A percentile compares a stretch with the other conserved stretches of the same genome.
Conservation (phyloP, 2,888 invertebrate genomes). For the Drosophila birchii region DNA sequence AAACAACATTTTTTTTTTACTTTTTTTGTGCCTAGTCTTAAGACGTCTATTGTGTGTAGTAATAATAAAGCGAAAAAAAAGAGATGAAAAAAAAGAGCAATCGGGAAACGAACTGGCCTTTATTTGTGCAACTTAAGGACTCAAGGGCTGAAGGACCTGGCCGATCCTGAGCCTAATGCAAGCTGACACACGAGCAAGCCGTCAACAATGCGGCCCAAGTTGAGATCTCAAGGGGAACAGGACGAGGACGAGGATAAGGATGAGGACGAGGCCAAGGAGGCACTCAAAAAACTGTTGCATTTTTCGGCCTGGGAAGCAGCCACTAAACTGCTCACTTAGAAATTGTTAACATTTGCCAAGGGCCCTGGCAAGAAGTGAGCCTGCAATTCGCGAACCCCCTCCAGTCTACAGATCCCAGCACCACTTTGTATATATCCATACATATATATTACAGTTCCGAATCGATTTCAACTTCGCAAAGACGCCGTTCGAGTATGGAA, state of each 20-base stretch:
- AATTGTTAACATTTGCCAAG: constrained; percentile 72
- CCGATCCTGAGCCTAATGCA: constrained; percentile 66
- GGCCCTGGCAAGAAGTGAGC: constrained; percentile 14
- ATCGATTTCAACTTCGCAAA: constrained; percentile 31
- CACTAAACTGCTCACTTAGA: constrained; percentile 73
- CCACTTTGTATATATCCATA: neutral
- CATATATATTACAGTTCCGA: constrained; percentile 4
- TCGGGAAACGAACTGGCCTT: constrained; percentile 43
- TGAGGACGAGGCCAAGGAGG: constrained; percentile 16
- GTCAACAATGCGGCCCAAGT: constrained; percentile 8
- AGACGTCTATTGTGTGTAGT: constrained; percentile 73
- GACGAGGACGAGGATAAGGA: constrained; percentile 4
- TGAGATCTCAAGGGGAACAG: constrained; percentile 27
- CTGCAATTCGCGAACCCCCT: neutral
- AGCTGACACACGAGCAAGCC: constrained; percentile 70
- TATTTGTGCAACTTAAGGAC: constrained; percentile 35
- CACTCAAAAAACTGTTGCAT: constrained; percentile 73
- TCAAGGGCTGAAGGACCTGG: constrained; percentile 5
- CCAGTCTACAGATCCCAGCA: neutral
- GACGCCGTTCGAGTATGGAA: constrained; percentile 62
- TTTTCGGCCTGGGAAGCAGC: constrained; percentile 67
- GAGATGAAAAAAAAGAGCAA: constrained; percentile 37
- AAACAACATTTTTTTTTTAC: constrained; percentile 38
- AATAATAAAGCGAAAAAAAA: constrained; percentile 57
- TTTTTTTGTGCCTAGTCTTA: constrained; percentile 72